Evolutionary conservation across 2,888 invertebrate species (phyloP).

Genomic region (Idaea biselata): DNA sequence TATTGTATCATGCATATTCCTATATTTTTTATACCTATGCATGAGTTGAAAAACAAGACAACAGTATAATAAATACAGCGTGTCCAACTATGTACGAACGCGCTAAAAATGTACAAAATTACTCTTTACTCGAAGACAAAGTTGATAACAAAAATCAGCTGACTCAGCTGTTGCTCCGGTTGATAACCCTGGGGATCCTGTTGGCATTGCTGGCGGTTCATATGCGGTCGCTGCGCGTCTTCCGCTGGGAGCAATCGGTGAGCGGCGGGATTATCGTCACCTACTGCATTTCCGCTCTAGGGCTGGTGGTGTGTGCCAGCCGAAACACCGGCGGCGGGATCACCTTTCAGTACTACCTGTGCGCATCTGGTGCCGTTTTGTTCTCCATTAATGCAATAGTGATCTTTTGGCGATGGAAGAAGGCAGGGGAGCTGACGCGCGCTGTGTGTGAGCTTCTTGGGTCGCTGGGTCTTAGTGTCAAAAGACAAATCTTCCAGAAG

Average conservation of each 20-base stretch:
- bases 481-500: constrained; percentile 48
- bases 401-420: constrained; percentile 50
- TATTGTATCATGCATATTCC: no score
- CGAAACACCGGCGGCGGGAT: constrained; percentile 25
- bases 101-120: background rate
- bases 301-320: constrained; percentile 46
- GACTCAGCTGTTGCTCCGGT: constrained; percentile 36
- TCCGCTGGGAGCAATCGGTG: constrained; percentile 61
- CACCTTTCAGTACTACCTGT: constrained; percentile 50
- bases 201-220: constrained; percentile 47
- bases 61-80: background rate
- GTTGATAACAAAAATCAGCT: background rate
- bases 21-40: no score
- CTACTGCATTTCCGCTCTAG: constrained; percentile 41
- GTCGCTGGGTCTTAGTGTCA: constrained; percentile 47
- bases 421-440: constrained; percentile 45
- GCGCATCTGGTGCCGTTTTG: constrained; percentile 42
- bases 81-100: background rate
- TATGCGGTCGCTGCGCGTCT: constrained; percentile 50
- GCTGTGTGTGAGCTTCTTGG: constrained; percentile 53
- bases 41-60: no score
- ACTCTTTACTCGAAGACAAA: background rate
- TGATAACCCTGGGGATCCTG: constrained; percentile 38
- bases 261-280: constrained; percentile 59
- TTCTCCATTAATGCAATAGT: constrained; percentile 48